A percentile compares a stretch with the other conserved stretches of the same genome.
These are phyloP conservation scores for Pomacea canaliculata DNA, from an alignment of 2,888 invertebrate genomes.

Conservation along the genomic window DNA sequence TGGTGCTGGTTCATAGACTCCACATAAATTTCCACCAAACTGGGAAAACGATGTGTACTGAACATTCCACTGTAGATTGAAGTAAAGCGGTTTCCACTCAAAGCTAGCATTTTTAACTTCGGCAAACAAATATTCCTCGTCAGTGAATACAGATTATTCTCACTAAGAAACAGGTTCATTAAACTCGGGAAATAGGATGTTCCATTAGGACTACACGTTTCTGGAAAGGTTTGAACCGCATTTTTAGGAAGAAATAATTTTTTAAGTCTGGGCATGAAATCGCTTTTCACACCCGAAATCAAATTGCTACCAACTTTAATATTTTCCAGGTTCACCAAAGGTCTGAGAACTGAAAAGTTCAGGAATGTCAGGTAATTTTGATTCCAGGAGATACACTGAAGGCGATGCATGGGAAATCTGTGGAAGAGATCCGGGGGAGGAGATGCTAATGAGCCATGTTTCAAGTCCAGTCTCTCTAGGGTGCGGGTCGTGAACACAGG, in stretches of 20 bases:
- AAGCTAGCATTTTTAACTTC: neutral
- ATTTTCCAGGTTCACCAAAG: constrained; percentile 9
- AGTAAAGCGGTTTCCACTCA: constrained; percentile 4
- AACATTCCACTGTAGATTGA: neutral
- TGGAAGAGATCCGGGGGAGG: constrained; percentile 8
- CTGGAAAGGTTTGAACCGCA: constrained; percentile 13
- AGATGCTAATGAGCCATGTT: neutral
- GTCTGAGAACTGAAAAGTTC: constrained; percentile 5
- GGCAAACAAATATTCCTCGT: constrained; percentile 10
- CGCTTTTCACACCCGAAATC: neutral
- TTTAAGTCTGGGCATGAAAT: neutral
- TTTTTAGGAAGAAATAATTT: constrained; percentile 18
- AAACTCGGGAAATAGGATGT: constrained; percentile 15
- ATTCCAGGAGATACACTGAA: constrained; percentile 11
- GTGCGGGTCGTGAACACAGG: constrained; percentile 7
- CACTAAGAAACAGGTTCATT: neutral
- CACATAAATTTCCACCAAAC: constrained; percentile 1
- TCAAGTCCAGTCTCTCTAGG: constrained; percentile 12
- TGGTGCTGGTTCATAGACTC: constrained; percentile 3
- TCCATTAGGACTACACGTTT: constrained; percentile 1
- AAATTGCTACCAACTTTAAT: neutral
- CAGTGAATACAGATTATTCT: constrained; percentile 1
- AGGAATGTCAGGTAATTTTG: constrained; percentile 8
- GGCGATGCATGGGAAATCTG: neutral
- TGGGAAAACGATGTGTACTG: neutral